phyloP scores from a whole-genome alignment of 2,888 invertebrate species.

The Apamea epomidion region DNA sequence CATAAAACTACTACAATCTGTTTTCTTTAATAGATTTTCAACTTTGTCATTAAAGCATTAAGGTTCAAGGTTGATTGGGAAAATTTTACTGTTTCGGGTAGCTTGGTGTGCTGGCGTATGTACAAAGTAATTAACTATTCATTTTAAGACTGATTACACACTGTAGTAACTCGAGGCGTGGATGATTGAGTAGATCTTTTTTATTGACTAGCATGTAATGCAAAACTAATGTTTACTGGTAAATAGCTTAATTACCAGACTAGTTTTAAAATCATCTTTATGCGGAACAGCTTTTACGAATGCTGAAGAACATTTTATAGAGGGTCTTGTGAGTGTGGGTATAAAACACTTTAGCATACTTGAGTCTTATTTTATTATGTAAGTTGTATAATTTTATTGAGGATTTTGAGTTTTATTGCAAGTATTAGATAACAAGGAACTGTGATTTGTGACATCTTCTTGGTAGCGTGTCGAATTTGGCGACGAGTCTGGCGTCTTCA shows the following conservation, averaged over 20 bases:
- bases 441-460: not conserved
- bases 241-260: constrained; percentile 37
- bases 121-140: constrained; percentile 40
- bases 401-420: not conserved
- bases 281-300: constrained; percentile 14
- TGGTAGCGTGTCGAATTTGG: not conserved
- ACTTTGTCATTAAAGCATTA: too few species aligned
- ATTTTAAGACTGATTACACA: constrained; percentile 43
- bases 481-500: too few species aligned
- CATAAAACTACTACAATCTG: too few species aligned
- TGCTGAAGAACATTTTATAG: constrained; percentile 13
- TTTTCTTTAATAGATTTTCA: too few species aligned
- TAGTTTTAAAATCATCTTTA: constrained; percentile 35
- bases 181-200: constrained; percentile 24
- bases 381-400: not conserved
- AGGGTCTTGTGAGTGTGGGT: not conserved
- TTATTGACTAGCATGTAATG: constrained; percentile 23
- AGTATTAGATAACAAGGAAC: not conserved
- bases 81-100: too few species aligned
- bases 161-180: constrained; percentile 20
- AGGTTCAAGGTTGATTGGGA: too few species aligned
- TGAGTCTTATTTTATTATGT: not conserved
- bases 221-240: constrained; percentile 39
- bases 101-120: too few species aligned
- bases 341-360: not conserved